phyloP scores from a whole-genome alignment of 2,888 invertebrate species.

The Meiosimyza decipiens region DNA sequence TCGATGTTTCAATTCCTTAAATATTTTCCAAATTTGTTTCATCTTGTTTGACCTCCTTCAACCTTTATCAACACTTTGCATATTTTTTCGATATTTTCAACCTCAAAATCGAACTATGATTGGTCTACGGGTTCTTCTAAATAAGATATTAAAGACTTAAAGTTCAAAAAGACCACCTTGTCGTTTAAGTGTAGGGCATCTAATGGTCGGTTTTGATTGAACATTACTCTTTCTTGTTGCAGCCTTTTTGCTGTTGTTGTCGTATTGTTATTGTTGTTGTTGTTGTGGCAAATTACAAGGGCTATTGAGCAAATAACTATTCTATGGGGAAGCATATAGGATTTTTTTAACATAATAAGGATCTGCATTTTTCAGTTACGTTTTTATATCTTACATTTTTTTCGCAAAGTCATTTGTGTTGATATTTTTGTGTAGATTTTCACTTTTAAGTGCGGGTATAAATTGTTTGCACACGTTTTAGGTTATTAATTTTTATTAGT shows the following conservation, averaged over 20 bases:
- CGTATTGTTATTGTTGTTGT: slow-evolving; percentile 37
- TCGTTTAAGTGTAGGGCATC: no score
- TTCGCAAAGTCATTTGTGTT: slow-evolving; percentile 21
- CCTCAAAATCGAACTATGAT: no score
- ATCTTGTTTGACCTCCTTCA: no score
- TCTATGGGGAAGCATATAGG: slow-evolving; percentile 4
- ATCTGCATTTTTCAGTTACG: background rate
- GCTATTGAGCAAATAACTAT: slow-evolving; percentile 64
- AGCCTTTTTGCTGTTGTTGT: background rate
- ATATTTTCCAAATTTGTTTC: no score
- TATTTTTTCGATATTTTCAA: no score
- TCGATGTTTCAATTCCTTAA: no score
- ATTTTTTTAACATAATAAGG: background rate
- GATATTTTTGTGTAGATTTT: background rate
- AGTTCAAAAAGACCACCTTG: no score
- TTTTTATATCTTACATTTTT: background rate
- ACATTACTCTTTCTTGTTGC: no score
- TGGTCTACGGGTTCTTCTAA: no score
- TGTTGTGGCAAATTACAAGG: slow-evolving; percentile 60
- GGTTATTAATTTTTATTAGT: slow-evolving; percentile 61
- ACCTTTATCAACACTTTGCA: no score
- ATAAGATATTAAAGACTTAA: no score
- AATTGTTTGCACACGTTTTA: slow-evolving; percentile 54
- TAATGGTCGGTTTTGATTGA: no score
- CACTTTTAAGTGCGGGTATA: background rate